Evolutionary conservation across 2,888 invertebrate species (phyloP).

Genomic region (Leptopilina syphax): DNA sequence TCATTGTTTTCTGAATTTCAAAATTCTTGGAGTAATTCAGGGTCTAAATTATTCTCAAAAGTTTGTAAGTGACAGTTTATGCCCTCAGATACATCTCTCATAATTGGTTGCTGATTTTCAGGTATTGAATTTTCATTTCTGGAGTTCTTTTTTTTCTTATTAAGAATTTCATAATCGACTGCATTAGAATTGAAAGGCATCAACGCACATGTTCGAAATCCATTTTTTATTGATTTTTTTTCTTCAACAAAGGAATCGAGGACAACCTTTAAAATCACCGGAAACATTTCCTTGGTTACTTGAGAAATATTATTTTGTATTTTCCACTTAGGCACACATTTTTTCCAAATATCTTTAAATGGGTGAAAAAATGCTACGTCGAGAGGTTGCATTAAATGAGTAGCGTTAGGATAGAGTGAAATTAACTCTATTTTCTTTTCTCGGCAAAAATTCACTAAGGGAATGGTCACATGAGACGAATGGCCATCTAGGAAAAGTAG

Average conservation of each 20-base stretch:
- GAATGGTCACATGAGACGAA: conserved; percentile 28
- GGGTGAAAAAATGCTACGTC: conserved; percentile 41
- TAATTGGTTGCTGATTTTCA: not conserved
- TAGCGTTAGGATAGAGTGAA: conserved; percentile 3
- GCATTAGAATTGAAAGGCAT: conserved; percentile 31
- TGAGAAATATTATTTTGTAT: not conserved
- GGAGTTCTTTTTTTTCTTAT: not conserved
- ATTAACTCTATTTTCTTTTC: conserved; percentile 35
- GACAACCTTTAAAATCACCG: not conserved
- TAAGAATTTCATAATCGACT: conserved; percentile 29
- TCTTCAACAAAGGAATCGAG: conserved; percentile 1
- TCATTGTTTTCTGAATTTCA: not conserved
- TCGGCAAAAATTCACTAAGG: conserved; percentile 27
- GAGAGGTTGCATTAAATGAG: conserved; percentile 36
- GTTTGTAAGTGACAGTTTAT: conserved; percentile 15
- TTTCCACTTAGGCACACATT: conserved; percentile 21
- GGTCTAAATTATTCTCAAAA: not conserved
- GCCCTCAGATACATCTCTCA: not conserved
- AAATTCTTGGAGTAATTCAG: conserved; percentile 32
- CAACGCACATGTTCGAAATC: conserved; percentile 18
- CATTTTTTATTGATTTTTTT: not conserved
- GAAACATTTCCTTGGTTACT: not conserved
- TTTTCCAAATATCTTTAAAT: conserved; percentile 36
- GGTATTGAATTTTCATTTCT: not conserved
- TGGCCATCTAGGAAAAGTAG: conserved; percentile 33